Evolutionary conservation across 2,113 vertebrate genomes (phyloP).

Genomic region (Paramisgurnus dabryanus): DNA sequence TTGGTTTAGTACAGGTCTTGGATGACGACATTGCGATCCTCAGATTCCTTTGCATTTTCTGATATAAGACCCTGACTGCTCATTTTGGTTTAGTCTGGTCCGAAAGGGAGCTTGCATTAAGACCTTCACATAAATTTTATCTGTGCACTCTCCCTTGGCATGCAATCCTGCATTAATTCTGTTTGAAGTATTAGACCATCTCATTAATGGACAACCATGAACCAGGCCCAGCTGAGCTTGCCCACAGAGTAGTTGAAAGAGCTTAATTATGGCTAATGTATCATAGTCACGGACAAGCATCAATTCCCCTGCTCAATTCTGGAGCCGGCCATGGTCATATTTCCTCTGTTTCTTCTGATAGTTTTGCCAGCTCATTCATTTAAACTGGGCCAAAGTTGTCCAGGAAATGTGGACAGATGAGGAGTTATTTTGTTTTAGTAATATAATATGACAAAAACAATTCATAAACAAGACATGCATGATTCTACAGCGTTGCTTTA

Average conservation of each 20-base stretch:
- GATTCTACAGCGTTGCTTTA: no score
- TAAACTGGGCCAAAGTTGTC: neutral
- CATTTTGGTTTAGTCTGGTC: conserved; percentile 1
- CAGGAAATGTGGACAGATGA: neutral
- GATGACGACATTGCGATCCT: conserved; percentile 4
- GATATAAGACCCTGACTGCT: conserved; percentile 6
- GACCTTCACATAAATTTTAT: conserved; percentile 41
- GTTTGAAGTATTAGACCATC: conserved; percentile 23
- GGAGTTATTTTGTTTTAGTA: no score
- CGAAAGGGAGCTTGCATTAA: conserved; percentile 36
- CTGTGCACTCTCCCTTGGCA: conserved; percentile 18
- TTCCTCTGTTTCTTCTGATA: neutral
- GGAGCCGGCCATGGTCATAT: neutral
- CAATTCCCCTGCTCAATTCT: conserved; percentile 1
- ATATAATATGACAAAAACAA: neutral
- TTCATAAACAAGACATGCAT: neutral
- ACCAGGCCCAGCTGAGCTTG: conserved; percentile 1
- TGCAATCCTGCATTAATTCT: conserved; percentile 25
- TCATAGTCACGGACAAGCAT: conserved; percentile 5
- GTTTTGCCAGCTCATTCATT: neutral
- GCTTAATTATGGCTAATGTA: conserved; percentile 26
- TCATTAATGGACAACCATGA: conserved; percentile 33
- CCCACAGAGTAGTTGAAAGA: neutral
- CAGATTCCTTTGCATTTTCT: conserved; percentile 22
- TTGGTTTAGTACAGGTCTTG: conserved; percentile 47